phyloP scores from a whole-genome alignment of 37 sponge, comb jelly and placozoan species.

The Halichondria panicea region DNA sequence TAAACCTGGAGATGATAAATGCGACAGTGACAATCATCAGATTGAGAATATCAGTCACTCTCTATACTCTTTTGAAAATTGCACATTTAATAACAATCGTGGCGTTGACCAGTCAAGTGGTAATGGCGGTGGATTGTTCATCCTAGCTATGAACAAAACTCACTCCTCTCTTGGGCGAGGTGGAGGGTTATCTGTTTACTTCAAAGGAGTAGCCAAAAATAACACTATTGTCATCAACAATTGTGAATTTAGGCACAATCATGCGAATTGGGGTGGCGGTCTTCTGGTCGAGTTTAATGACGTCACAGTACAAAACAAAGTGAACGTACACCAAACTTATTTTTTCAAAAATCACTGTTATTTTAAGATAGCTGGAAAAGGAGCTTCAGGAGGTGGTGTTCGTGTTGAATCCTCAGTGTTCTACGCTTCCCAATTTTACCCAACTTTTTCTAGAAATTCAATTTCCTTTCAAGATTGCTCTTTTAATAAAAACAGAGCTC shows the following conservation, averaged over 20 bases:
- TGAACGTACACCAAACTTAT: background rate
- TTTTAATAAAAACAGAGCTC: background rate
- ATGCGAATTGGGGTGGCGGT: slow-evolving; percentile 3
- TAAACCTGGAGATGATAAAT: background rate
- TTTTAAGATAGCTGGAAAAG: background rate
- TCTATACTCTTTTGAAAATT: background rate
- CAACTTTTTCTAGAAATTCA: no score
- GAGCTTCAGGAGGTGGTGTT: background rate
- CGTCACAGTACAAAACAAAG: background rate
- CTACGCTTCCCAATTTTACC: background rate
- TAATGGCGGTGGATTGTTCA: background rate
- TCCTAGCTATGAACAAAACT: background rate
- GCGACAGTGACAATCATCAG: background rate
- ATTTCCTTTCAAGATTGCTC: no score
- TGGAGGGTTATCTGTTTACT: background rate
- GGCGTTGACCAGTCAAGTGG: background rate
- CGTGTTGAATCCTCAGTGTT: background rate
- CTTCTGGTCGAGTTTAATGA: background rate
- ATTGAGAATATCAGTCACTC: background rate
- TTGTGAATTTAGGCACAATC: background rate
- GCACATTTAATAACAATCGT: background rate
- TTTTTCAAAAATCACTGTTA: background rate
- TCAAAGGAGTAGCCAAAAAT: background rate
- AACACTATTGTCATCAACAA: background rate
- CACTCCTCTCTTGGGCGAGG: background rate